Percentiles rank a stretch among this genome's conserved stretches.
Evolutionary conservation across 2,888 invertebrate genomes (phyloP).

Genomic region (Allolobophora icterica): DNA sequence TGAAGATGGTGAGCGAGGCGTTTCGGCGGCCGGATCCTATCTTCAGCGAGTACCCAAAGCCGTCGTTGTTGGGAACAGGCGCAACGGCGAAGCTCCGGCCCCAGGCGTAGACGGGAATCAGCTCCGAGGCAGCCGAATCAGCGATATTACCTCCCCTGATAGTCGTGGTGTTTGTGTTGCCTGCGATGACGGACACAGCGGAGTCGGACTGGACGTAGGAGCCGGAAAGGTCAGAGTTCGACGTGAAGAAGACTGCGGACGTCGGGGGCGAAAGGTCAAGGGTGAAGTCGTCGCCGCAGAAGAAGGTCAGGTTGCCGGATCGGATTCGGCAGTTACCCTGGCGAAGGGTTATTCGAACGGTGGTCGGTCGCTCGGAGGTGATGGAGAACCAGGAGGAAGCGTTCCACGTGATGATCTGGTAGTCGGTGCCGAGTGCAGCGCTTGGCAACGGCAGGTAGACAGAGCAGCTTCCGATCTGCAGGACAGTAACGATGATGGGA

Average conservation of each 20-base stretch:
- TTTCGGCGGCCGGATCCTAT: background rate
- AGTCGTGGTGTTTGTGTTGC: conserved; percentile 28
- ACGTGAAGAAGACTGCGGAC: conserved; percentile 6
- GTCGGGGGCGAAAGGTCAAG: background rate
- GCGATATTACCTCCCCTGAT: background rate
- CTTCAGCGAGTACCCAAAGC: conserved; percentile 33
- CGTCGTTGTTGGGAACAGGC: conserved; percentile 25
- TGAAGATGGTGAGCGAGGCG: background rate
- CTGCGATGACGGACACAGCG: conserved; percentile 33
- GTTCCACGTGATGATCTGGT: conserved; percentile 35
- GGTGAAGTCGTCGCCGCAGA: conserved; percentile 32
- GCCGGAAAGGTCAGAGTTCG: conserved; percentile 30
- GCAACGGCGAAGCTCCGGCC: conserved; percentile 33
- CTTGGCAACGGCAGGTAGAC: conserved; percentile 19
- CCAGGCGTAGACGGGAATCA: conserved; percentile 35
- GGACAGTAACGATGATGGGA: background rate
- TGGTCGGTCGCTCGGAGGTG: background rate
- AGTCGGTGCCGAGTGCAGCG: conserved; percentile 27
- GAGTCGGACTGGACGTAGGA: conserved; percentile 19
- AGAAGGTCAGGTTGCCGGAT: conserved; percentile 21
- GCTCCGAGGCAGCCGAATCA: conserved; percentile 26
- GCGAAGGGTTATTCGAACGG: background rate
- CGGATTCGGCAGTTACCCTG: background rate
- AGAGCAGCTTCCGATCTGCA: conserved; percentile 14
- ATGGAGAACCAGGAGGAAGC: conserved; percentile 21